These are phyloP conservation scores for Adelphocoris suturalis DNA, from an alignment of 2,888 invertebrate species.

Conservation along the genomic window DNA sequence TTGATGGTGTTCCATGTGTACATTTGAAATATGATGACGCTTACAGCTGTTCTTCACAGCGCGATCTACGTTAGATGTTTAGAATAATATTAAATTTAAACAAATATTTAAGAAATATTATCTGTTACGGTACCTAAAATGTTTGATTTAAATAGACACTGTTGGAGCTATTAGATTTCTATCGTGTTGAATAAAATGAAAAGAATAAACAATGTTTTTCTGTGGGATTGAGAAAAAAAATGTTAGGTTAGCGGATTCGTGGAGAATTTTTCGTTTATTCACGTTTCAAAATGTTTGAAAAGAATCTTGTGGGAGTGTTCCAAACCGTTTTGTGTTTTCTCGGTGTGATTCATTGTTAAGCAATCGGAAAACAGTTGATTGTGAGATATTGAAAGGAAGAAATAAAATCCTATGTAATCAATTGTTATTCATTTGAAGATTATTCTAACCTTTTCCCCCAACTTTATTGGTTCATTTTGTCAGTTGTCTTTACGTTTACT, in stretches of 20 bases:
- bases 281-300: too few species aligned
- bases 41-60: constrained; percentile 54
- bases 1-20: constrained; percentile 54
- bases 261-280: too few species aligned
- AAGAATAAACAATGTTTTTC: neutral
- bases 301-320: too few species aligned
- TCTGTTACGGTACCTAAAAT: constrained; percentile 4
- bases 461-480: too few species aligned
- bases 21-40: constrained; percentile 63
- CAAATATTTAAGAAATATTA: neutral
- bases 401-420: constrained; percentile 22
- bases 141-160: constrained; percentile 35
- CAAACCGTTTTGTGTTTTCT: neutral
- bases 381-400: neutral
- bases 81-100: neutral
- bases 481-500: too few species aligned
- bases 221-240: neutral
- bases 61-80: constrained; percentile 55
- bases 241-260: neutral
- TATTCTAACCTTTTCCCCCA: neutral
- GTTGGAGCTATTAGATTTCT: constrained; percentile 64
- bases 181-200: neutral
- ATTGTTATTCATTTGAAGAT: neutral
- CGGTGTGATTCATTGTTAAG: constrained; percentile 29
- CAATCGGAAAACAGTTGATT: neutral